These are phyloP conservation scores for Myiagra hebetior DNA, from an alignment of 2,113 vertebrate species.

Conservation along the genomic window DNA sequence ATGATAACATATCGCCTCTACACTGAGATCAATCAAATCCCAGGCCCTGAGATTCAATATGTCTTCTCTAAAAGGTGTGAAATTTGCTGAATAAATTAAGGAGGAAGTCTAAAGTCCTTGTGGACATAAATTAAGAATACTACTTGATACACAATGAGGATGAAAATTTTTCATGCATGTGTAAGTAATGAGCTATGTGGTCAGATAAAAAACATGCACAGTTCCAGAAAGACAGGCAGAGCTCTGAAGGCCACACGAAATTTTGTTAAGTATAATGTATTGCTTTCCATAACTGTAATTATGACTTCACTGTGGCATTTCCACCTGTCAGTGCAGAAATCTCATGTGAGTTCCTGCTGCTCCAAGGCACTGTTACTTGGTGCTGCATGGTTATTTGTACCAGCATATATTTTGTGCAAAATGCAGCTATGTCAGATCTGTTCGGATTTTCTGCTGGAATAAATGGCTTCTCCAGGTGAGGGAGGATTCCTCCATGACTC, in stretches of 20 bases:
- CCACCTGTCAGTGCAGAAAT: background rate
- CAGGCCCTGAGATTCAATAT: constrained; percentile 44
- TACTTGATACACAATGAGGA: background rate
- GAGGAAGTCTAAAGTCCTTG: constrained; percentile 14
- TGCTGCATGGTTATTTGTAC: background rate
- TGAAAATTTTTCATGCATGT: background rate
- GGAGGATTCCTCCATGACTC: background rate
- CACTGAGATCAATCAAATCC: constrained; percentile 65
- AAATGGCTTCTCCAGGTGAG: background rate
- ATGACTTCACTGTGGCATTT: background rate
- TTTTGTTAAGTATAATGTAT: background rate
- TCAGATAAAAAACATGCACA: background rate
- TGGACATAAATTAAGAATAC: constrained; percentile 49
- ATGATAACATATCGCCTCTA: constrained; percentile 59
- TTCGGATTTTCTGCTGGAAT: background rate
- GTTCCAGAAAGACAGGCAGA: background rate
- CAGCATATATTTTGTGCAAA: background rate
- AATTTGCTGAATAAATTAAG: constrained; percentile 68
- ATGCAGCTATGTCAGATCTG: background rate
- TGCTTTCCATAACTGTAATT: background rate
- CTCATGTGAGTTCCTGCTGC: background rate
- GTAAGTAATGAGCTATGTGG: background rate
- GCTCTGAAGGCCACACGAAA: background rate
- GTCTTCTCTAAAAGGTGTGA: constrained; percentile 52
- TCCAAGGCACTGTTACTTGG: background rate